Evolutionary conservation across 2,888 invertebrate genomes (phyloP).

Genomic region (Abrostola triplasia): DNA sequence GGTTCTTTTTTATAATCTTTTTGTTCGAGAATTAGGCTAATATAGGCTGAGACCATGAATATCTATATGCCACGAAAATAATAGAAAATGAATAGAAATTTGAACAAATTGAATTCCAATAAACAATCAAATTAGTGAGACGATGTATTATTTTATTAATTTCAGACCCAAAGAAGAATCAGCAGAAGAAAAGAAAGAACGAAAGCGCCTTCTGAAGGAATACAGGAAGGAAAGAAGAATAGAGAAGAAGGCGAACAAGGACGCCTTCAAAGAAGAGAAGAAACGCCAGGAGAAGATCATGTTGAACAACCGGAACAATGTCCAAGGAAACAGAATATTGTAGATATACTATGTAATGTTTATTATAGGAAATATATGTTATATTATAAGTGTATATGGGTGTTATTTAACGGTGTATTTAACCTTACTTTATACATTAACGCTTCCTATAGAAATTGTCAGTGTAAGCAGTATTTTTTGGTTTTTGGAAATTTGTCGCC

Average conservation of each 20-base stretch:
- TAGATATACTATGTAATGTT: slow-evolving; percentile 59
- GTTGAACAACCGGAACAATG: slow-evolving; percentile 92
- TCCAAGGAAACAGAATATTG: slow-evolving; percentile 91
- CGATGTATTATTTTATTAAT: slow-evolving; percentile 19
- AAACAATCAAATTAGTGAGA: too few relatives aligned
- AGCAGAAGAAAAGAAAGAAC: slow-evolving; percentile 91
- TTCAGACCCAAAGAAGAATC: slow-evolving; percentile 92
- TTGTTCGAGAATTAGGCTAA: too few relatives aligned
- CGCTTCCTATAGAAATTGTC: too few relatives aligned
- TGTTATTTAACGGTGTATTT: slow-evolving; percentile 19
- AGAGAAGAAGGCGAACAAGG: slow-evolving; percentile 94
- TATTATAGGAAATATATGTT: slow-evolving; percentile 43
- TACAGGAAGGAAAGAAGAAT: slow-evolving; percentile 93
- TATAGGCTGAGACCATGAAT: too few relatives aligned
- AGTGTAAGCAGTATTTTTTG: too few relatives aligned
- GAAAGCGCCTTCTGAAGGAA: slow-evolving; percentile 93
- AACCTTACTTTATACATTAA: slow-evolving; percentile 17
- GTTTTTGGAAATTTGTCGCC: too few relatives aligned
- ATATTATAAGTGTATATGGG: slow-evolving; percentile 30
- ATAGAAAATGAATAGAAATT: too few relatives aligned
- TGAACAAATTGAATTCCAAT: too few relatives aligned
- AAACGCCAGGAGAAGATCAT: slow-evolving; percentile 93
- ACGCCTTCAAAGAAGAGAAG: slow-evolving; percentile 95
- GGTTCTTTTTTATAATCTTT: too few relatives aligned
- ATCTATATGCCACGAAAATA: too few relatives aligned